Evolutionary conservation across 2,888 invertebrate species (phyloP).

Genomic region (Drosophila dives): DNA sequence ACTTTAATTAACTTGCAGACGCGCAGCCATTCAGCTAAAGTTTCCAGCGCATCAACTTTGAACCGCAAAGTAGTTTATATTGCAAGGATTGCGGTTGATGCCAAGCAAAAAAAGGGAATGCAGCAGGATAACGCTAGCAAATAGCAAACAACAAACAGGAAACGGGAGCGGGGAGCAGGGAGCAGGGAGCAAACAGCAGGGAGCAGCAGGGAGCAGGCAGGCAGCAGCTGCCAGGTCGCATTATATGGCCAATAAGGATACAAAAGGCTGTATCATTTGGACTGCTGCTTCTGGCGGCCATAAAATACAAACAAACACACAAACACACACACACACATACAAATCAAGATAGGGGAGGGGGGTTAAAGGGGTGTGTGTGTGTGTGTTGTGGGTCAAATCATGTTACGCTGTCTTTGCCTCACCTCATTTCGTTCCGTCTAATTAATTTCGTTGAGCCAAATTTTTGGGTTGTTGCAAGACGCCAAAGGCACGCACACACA

Average conservation of each 20-base stretch:
- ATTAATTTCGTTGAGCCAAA: slow-evolving; percentile 69
- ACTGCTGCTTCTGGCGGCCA: slow-evolving; percentile 52
- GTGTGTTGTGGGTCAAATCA: slow-evolving; percentile 5
- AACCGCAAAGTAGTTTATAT: slow-evolving; percentile 80
- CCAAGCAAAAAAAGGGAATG: slow-evolving; percentile 44
- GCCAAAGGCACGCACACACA: slow-evolving; percentile 16
- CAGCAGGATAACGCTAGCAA: slow-evolving; percentile 27
- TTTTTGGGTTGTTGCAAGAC: slow-evolving; percentile 3
- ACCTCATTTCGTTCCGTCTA: slow-evolving; percentile 50
- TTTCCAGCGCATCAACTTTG: slow-evolving; percentile 77
- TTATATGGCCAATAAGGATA: slow-evolving; percentile 75
- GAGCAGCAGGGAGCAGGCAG: slow-evolving; percentile 14
- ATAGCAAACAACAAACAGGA: not conserved
- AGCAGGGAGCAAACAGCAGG: not conserved
- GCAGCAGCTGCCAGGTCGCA: slow-evolving; percentile 32
- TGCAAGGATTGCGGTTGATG: slow-evolving; percentile 70
- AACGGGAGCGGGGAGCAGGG: slow-evolving; percentile 23
- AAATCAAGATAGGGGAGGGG: not conserved
- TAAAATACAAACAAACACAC: slow-evolving; percentile 47
- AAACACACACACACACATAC: slow-evolving; percentile 11
- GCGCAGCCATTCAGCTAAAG: slow-evolving; percentile 65
- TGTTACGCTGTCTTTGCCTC: slow-evolving; percentile 16
- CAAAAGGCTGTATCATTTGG: slow-evolving; percentile 48
- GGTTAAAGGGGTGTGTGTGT: not conserved
- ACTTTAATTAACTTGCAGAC: slow-evolving; percentile 81